phyloP scores from a whole-genome alignment of 1,140 invertebrate genomes.

The Portunus trituberculatus region DNA sequence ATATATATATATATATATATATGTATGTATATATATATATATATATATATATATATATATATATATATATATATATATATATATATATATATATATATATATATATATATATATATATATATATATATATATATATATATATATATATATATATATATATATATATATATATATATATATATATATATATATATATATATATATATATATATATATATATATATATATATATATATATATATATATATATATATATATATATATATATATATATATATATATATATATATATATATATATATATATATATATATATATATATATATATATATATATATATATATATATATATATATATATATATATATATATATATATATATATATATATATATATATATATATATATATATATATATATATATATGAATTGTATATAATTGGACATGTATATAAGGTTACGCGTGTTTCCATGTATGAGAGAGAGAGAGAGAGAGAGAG shows the following conservation, averaged over 20 bases:
- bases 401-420: not conserved
- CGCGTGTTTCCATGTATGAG: no score
- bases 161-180: not conserved
- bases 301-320: not conserved
- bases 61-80: conserved; percentile 29
- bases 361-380: conserved; percentile 12
- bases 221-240: conserved; percentile 12
- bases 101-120: conserved; percentile 30
- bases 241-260: conserved; percentile 30
- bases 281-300: conserved; percentile 29
- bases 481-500: no score
- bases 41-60: conserved; percentile 36
- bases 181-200: conserved; percentile 36
- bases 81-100: conserved; percentile 12
- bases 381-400: conserved; percentile 30
- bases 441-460: not conserved
- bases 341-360: conserved; percentile 29
- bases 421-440: conserved; percentile 2
- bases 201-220: conserved; percentile 29
- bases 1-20: conserved; percentile 24
- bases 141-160: conserved; percentile 29
- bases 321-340: conserved; percentile 36
- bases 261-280: conserved; percentile 27
- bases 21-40: not conserved
- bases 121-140: conserved; percentile 27